Conservation (phyloP, 2,888 invertebrate genomes). For the Tanypteryx hageni region DNA sequence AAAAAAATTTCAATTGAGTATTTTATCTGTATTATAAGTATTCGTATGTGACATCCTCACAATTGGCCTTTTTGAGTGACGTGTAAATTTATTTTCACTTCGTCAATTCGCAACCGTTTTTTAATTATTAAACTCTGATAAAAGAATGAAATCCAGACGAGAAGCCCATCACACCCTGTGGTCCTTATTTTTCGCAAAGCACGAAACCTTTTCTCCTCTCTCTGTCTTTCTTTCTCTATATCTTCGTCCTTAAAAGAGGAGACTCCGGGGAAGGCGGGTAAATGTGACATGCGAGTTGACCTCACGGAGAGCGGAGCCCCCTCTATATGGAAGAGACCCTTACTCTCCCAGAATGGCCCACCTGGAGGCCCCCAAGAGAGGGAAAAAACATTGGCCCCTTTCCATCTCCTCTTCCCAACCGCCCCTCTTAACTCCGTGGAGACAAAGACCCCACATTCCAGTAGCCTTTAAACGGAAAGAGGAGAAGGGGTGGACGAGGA, state of each 20-base stretch:
- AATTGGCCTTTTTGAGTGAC: no score
- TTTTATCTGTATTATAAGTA: no score
- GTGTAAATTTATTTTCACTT: no score
- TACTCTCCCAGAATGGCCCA: conserved; percentile 22
- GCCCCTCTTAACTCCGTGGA: background rate
- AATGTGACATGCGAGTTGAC: conserved; percentile 61
- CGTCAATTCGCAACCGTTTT: no score
- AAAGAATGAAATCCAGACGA: no score
- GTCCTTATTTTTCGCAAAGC: no score
- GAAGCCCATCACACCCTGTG: no score
- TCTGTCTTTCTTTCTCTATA: background rate
- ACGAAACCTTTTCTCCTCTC: background rate
- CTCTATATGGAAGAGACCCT: conserved; percentile 17
- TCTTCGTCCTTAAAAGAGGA: conserved; percentile 16
- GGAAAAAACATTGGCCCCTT: background rate
- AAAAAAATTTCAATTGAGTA: no score
- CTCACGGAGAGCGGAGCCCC: background rate
- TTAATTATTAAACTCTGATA: no score
- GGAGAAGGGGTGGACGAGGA: background rate
- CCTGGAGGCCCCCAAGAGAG: conserved; percentile 40
- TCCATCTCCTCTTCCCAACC: background rate
- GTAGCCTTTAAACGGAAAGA: conserved; percentile 10
- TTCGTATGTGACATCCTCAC: no score
- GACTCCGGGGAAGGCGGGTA: conserved; percentile 43
- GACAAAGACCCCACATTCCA: background rate